phyloP scores from a whole-genome alignment of 2,888 invertebrate species.

The Cynaeus angustus region DNA sequence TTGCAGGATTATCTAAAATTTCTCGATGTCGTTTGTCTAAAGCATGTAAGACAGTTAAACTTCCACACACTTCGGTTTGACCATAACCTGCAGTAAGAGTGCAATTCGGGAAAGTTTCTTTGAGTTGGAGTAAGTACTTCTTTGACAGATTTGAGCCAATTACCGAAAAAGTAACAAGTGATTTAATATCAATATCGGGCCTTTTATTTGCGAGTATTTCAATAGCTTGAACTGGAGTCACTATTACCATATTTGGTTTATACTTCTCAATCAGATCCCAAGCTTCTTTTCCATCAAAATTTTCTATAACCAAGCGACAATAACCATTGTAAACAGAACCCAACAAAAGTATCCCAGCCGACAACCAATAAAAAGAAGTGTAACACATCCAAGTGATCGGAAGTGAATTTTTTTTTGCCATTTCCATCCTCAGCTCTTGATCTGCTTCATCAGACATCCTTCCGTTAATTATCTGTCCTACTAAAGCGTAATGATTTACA shows the following conservation, averaged over 20 bases:
- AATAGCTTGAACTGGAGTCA: conserved; percentile 23
- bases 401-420: conserved; percentile 16
- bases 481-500: conserved; percentile 43
- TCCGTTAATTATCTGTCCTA: conserved; percentile 6
- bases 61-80: conserved; percentile 66
- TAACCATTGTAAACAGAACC: neutral
- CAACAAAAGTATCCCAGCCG: conserved; percentile 10
- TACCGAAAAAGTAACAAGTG: neutral
- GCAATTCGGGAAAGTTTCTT: conserved; percentile 59
- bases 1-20: conserved; percentile 51
- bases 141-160: no score
- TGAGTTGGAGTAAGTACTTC: conserved; percentile 11
- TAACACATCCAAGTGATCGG: conserved; percentile 13
- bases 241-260: conserved; percentile 42
- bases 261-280: conserved; percentile 30
- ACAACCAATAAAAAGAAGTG: conserved; percentile 37
- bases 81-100: conserved; percentile 64
- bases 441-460: no score
- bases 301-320: conserved; percentile 13
- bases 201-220: conserved; percentile 9
- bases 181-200: neutral
- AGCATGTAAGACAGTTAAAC: conserved; percentile 59
- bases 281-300: conserved; percentile 27
- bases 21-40: conserved; percentile 59
- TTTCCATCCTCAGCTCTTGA: no score